phyloP scores from a whole-genome alignment of 2,888 invertebrate genomes.

The Listrodromus nycthemerus region DNA sequence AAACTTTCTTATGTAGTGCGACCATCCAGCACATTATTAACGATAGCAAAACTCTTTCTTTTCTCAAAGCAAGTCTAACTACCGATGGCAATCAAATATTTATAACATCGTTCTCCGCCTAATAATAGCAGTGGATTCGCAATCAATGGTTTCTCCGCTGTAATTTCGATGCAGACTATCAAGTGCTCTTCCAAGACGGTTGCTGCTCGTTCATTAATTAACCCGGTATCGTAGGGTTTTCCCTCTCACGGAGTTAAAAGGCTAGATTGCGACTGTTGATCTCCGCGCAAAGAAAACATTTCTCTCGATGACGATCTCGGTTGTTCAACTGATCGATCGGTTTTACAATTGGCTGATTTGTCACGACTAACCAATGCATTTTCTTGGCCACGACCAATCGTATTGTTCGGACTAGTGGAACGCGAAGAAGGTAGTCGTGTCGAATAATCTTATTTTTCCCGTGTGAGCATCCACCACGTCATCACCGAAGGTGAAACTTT shows the following conservation, averaged over 20 bases:
- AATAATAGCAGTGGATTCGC: not conserved
- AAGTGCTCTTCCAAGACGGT: not conserved
- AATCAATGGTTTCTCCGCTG: not conserved
- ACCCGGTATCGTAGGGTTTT: not conserved
- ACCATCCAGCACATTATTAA: too few species aligned
- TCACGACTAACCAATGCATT: not conserved
- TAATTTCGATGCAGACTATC: not conserved
- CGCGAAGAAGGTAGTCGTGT: not conserved
- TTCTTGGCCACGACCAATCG: not conserved
- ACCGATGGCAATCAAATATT: too few species aligned
- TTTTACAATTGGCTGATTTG: not conserved
- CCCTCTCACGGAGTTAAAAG: not conserved
- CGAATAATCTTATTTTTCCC: not conserved
- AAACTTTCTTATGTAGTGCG: too few species aligned
- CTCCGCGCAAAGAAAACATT: not conserved
- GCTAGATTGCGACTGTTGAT: not conserved
- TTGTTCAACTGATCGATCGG: not conserved
- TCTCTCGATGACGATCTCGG: not conserved
- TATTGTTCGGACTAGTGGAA: not conserved
- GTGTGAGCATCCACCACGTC: not conserved
- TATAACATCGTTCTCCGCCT: not conserved
- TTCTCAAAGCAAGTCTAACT: too few species aligned
- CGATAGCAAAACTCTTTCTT: too few species aligned
- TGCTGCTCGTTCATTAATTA: not conserved
- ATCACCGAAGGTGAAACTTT: not conserved